These are phyloP conservation scores for Ladona fulva DNA, from an alignment of 1,140 invertebrate species.

Conservation along the genomic window DNA sequence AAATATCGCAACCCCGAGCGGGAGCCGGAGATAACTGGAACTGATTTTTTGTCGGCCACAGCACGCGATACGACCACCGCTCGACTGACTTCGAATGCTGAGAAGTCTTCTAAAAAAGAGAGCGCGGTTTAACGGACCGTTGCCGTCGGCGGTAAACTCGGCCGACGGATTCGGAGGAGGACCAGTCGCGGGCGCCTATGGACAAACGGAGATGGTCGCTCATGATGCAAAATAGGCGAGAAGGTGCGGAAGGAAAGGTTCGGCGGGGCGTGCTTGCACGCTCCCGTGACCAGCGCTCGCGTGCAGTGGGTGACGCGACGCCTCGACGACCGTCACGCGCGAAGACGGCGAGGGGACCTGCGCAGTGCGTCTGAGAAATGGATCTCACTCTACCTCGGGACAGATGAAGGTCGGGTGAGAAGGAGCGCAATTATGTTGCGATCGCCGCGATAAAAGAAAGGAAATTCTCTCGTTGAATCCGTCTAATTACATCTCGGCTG, in stretches of 20 bases:
- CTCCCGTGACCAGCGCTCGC: neutral
- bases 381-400: too few species aligned
- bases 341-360: neutral
- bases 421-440: neutral
- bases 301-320: neutral
- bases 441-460: too few species aligned
- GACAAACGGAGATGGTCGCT: neutral
- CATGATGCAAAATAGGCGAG: too few species aligned
- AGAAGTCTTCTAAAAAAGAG: neutral
- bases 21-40: too few species aligned
- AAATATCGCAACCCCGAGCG: too few species aligned
- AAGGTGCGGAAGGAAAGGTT: too few species aligned
- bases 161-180: neutral
- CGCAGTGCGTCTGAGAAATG: too few species aligned
- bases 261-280: neutral
- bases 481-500: too few species aligned
- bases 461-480: too few species aligned
- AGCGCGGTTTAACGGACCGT: neutral
- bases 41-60: too few species aligned
- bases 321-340: neutral
- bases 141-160: neutral
- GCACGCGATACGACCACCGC: too few species aligned
- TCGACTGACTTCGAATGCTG: too few species aligned
- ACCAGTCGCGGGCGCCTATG: neutral
- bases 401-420: neutral